These are phyloP conservation scores for Caiman crocodilus DNA, from an alignment of 2,797 vertebrate species.

Conservation along the genomic window DNA sequence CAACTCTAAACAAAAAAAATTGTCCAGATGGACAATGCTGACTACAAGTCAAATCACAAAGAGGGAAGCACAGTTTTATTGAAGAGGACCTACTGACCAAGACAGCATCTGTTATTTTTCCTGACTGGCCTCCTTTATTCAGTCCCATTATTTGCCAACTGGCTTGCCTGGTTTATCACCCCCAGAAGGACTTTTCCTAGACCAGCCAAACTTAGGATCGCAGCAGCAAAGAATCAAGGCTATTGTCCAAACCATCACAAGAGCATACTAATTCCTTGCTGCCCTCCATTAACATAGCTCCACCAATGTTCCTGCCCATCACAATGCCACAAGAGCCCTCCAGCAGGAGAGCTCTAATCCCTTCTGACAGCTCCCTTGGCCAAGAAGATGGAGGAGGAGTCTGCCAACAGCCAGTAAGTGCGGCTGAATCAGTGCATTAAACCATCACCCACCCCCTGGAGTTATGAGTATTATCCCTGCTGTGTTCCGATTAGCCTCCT, in stretches of 20 bases:
- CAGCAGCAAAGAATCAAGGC: constrained; percentile 11
- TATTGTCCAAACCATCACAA: neutral
- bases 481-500: neutral
- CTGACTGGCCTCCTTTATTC: constrained; percentile 8
- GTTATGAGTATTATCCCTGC: constrained; percentile 38
- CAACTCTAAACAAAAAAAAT: neutral
- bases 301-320: neutral
- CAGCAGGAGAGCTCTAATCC: constrained; percentile 62
- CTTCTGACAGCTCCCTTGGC: constrained; percentile 31
- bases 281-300: fast-evolving
- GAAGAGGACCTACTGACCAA: neutral
- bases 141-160: constrained; percentile 23
- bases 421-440: constrained; percentile 20
- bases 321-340: constrained; percentile 37
- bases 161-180: neutral
- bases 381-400: constrained; percentile 58
- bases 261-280: neutral
- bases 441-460: neutral
- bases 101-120: constrained; percentile 16
- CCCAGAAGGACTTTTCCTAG: constrained; percentile 42
- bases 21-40: neutral
- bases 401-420: constrained; percentile 57
- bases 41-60: constrained; percentile 23
- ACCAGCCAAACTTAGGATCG: constrained; percentile 38
- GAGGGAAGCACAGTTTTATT: constrained; percentile 8